phyloP scores from a whole-genome alignment of 1,140 invertebrate species.

The Paracyclopina nana region DNA sequence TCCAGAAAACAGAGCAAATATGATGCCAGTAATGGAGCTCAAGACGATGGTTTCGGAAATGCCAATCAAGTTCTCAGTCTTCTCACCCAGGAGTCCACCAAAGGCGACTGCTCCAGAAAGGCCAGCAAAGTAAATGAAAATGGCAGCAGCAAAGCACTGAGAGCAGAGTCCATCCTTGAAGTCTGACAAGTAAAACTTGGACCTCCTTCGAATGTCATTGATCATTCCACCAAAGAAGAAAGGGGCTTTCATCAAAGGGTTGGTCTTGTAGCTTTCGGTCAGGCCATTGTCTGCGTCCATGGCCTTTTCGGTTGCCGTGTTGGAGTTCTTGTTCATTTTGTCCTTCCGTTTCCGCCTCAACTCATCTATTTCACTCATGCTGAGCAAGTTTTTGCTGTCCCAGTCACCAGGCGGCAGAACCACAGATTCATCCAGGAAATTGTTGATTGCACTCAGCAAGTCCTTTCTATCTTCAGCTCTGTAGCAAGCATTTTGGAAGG shows the following conservation, averaged over 20 bases:
- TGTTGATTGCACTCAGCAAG: conserved; percentile 72
- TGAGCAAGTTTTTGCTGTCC: conserved; percentile 72
- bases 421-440: conserved; percentile 68
- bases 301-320: conserved; percentile 9
- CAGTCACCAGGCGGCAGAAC: conserved; percentile 90
- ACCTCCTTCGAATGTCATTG: conserved; percentile 63
- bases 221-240: conserved; percentile 64
- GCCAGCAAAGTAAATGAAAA: conserved; percentile 92
- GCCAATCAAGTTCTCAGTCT: conserved; percentile 15
- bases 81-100: conserved; percentile 58
- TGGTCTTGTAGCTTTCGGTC: conserved; percentile 24
- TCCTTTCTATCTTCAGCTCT: conserved; percentile 64
- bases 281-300: conserved; percentile 22
- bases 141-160: conserved; percentile 64
- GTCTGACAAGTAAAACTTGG: conserved; percentile 65
- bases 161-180: conserved; percentile 64
- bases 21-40: conserved; percentile 52
- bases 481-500: conserved; percentile 78
- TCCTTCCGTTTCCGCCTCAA: conserved; percentile 24
- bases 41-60: conserved; percentile 68
- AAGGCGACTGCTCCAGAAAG: conserved; percentile 85
- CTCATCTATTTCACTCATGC: conserved; percentile 48
- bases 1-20: conserved; percentile 65
- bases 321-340: conserved; percentile 18
- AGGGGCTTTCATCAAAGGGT: conserved; percentile 51